Percentiles rank a stretch among this genome's conserved stretches.
Conservation (phyloP, 2,797 vertebrate species). For the Pempheris klunzingeri region DNA sequence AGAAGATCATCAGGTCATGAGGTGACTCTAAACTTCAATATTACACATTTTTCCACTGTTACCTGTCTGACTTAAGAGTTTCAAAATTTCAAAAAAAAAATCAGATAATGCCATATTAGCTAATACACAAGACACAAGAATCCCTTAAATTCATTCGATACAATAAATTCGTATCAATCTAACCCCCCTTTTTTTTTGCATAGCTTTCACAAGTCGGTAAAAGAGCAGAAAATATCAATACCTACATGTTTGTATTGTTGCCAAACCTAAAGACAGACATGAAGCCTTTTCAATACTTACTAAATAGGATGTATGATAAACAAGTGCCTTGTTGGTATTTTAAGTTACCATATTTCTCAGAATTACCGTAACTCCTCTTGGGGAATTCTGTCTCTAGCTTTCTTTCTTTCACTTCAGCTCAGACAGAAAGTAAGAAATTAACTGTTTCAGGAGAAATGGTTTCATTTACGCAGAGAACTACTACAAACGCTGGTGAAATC, state of each 20-base stretch:
- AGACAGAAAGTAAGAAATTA: background rate
- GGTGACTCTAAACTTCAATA: background rate
- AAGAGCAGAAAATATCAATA: conserved; percentile 4
- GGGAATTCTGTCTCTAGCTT: background rate
- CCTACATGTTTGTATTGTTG: background rate
- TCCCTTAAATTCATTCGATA: background rate
- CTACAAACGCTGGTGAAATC: background rate
- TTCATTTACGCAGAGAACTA: background rate
- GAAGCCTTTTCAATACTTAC: background rate
- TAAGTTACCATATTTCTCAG: background rate
- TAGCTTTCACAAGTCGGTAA: too few relatives aligned
- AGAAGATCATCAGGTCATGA: background rate
- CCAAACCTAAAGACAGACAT: background rate
- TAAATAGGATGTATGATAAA: background rate
- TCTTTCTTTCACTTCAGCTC: background rate
- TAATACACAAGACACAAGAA: too few relatives aligned
- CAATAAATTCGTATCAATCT: too few relatives aligned
- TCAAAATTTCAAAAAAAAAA: too few relatives aligned
- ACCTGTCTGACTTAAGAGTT: too few relatives aligned
- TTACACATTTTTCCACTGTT: background rate
- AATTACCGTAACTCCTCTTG: background rate
- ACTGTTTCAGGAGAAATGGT: background rate
- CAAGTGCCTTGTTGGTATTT: background rate
- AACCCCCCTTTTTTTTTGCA: too few relatives aligned
- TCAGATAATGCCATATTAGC: too few relatives aligned